Conservation (phyloP, 2,113 vertebrate species). For the Tor tambroides region DNA sequence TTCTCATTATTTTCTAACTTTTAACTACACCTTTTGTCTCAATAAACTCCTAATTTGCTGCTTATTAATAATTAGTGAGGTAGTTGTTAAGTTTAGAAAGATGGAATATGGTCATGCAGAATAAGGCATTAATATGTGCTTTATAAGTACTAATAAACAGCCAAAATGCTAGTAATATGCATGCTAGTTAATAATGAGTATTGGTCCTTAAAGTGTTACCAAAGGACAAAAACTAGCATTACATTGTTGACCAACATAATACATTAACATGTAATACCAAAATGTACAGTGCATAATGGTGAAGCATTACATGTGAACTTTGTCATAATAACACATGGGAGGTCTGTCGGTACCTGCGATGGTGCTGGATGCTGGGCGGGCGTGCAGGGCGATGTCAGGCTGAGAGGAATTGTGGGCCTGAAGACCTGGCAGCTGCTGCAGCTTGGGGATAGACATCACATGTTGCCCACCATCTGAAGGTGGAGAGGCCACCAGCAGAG, state of each 20-base stretch:
- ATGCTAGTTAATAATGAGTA: no score
- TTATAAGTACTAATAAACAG: no score
- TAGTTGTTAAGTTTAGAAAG: no score
- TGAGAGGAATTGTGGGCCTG: conserved; percentile 88
- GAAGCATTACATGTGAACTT: neutral
- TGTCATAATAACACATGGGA: neutral
- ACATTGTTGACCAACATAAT: neutral
- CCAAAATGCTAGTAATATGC: no score
- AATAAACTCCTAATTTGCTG: no score
- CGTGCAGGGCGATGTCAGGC: conserved; percentile 90
- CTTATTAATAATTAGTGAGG: no score
- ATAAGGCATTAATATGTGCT: no score
- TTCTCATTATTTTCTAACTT: no score
- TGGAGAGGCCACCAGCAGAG: conserved; percentile 84
- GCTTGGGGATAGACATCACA: conserved; percentile 87
- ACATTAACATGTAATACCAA: neutral
- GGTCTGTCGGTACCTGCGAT: conserved; percentile 80
- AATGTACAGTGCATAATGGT: neutral
- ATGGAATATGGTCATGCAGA: no score
- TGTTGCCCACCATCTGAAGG: conserved; percentile 86
- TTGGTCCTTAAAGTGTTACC: no score
- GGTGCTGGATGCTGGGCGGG: conserved; percentile 89
- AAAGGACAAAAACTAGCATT: neutral
- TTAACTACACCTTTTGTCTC: no score
- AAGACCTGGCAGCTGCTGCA: conserved; percentile 85